These are phyloP conservation scores for Parapsyche elsis DNA, from an alignment of 1,140 invertebrate genomes.

Conservation along the genomic window DNA sequence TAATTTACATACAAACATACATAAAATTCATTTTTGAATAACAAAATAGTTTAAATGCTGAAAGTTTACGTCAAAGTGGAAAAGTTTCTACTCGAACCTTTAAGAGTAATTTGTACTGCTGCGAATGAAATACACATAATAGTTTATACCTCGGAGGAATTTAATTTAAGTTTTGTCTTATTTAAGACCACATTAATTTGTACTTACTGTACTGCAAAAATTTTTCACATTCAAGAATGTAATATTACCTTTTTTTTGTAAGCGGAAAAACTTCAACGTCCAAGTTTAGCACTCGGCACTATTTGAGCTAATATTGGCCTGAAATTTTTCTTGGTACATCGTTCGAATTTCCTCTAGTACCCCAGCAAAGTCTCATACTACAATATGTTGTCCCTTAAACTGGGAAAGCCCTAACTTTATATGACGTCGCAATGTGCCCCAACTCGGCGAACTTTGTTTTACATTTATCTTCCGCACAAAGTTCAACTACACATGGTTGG, in stretches of 20 bases:
- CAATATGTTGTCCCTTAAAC: constrained; percentile 14
- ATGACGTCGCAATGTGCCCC: constrained; percentile 22
- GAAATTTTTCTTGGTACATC: not conserved
- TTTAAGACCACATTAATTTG: no score
- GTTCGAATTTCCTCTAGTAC: not conserved
- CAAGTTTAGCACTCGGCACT: not conserved
- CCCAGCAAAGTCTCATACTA: not conserved
- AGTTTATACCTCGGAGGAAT: no score
- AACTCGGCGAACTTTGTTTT: constrained; percentile 3
- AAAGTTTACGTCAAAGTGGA: no score
- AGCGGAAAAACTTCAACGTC: not conserved
- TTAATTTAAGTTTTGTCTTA: no score
- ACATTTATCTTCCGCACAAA: constrained; percentile 19
- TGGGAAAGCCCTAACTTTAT: constrained; percentile 1
- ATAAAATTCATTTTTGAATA: no score
- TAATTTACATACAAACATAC: no score
- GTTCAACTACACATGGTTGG: not conserved
- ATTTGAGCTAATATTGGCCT: not conserved
- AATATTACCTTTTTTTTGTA: no score
- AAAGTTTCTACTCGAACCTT: no score
- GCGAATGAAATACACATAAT: no score
- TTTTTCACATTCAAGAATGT: not conserved
- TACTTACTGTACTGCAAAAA: no score
- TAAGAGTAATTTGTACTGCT: no score
- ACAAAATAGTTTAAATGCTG: no score